phyloP scores from a whole-genome alignment of 2,888 invertebrate genomes.

The Polia nebulosa region DNA sequence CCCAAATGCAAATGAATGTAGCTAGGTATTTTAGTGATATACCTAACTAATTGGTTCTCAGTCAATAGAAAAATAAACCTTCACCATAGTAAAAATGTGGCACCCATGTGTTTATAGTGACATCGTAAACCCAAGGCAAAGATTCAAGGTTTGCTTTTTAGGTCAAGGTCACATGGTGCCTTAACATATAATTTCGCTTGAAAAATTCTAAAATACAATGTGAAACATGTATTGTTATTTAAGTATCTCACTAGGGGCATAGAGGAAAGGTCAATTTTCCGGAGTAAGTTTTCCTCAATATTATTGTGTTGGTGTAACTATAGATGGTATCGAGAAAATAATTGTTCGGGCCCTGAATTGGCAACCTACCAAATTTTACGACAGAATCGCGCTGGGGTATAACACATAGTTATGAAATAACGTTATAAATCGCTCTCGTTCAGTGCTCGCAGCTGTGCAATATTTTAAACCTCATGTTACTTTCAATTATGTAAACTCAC shows the following conservation, averaged over 20 bases:
- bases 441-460: constrained; percentile 50
- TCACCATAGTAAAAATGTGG: constrained; percentile 11
- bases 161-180: constrained; percentile 79
- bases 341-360: constrained; percentile 33
- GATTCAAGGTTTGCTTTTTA: constrained; percentile 70
- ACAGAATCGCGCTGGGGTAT: constrained; percentile 26
- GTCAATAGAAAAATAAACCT: neutral
- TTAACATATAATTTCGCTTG: constrained; percentile 38
- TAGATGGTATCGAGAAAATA: constrained; percentile 39
- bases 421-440: constrained; percentile 47
- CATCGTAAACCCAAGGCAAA: constrained; percentile 46
- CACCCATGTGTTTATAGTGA: constrained; percentile 40
- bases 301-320: constrained; percentile 23
- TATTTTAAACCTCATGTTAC: constrained; percentile 24
- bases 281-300: constrained; percentile 14
- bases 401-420: constrained; percentile 56
- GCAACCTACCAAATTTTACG: constrained; percentile 51
- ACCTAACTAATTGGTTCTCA: neutral
- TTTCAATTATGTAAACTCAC: constrained; percentile 5
- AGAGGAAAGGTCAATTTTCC: neutral
- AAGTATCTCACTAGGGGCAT: neutral
- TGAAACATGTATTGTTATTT: neutral
- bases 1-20: constrained; percentile 8
- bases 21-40: neutral
- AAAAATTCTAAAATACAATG: neutral